Evolutionary conservation across 64 coral and sea anemone species (phyloP).

Genomic region (Acropora yongei): DNA sequence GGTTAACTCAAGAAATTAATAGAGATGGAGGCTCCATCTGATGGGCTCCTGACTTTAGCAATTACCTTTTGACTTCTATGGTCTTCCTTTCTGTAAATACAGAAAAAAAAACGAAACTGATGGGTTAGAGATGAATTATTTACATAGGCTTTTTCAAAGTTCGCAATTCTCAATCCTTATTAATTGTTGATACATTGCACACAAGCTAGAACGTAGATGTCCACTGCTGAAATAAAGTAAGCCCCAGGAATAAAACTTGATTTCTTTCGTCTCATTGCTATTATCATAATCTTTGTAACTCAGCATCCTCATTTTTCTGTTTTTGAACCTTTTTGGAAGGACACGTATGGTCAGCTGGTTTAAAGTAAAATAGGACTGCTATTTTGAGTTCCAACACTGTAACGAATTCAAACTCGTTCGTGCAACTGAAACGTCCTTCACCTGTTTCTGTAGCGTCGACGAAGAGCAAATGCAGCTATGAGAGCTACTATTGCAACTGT

Average conservation of each 20-base stretch:
- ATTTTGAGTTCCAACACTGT: too few relatives aligned
- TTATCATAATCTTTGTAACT: too few relatives aligned
- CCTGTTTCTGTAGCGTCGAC: background rate
- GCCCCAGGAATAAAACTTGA: too few relatives aligned
- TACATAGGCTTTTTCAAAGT: background rate
- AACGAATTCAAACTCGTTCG: background rate
- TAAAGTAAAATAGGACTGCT: too few relatives aligned
- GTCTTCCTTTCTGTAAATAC: background rate
- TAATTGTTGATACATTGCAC: background rate
- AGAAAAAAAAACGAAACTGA: background rate
- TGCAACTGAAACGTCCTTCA: background rate
- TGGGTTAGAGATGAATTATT: background rate
- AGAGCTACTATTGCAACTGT: background rate
- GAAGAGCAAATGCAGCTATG: background rate
- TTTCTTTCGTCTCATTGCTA: background rate
- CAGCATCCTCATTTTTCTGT: too few relatives aligned
- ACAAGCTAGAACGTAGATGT: too few relatives aligned
- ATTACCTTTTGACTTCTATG: background rate
- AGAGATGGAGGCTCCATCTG: too few relatives aligned
- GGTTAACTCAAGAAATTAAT: too few relatives aligned
- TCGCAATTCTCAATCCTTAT: background rate
- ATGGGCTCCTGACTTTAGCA: too few relatives aligned
- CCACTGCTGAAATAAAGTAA: too few relatives aligned
- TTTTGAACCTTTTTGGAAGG: too few relatives aligned
- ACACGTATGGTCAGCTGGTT: too few relatives aligned